Percentiles rank a stretch among this genome's conserved stretches.
Conservation (phyloP, 2,113 vertebrate species). For the Podarcis cretensis region DNA sequence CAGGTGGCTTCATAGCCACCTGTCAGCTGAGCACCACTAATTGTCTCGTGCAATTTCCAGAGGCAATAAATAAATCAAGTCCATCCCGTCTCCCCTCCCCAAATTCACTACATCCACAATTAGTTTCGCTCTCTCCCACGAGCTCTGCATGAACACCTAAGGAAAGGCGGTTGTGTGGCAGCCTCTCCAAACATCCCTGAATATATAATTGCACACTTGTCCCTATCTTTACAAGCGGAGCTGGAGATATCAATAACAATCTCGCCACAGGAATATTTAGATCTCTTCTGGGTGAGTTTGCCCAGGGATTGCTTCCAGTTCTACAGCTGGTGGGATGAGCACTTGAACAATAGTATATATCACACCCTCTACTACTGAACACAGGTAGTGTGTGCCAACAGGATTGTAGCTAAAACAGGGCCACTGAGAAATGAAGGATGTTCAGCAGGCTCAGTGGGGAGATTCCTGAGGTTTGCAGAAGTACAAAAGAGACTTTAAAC, state of each 20-base stretch:
- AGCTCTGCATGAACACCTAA: conserved; percentile 52
- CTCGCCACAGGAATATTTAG: conserved; percentile 33
- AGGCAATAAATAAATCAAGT: conserved; percentile 41
- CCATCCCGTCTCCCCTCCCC: neutral
- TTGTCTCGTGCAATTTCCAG: conserved; percentile 39
- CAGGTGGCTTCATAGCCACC: conserved; percentile 39
- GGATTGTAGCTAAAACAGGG: neutral
- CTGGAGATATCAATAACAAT: conserved; percentile 51
- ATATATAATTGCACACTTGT: conserved; percentile 53
- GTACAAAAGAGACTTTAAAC: no score
- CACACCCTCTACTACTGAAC: neutral
- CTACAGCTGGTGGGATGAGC: neutral
- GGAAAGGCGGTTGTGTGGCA: conserved; percentile 58
- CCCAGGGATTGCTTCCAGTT: neutral
- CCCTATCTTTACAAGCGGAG: conserved; percentile 60
- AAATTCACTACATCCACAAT: conserved; percentile 32
- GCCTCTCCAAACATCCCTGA: conserved; percentile 53
- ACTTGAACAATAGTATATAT: neutral
- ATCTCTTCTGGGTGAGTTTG: conserved; percentile 19
- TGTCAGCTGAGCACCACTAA: conserved; percentile 36
- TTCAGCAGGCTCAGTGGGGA: no score
- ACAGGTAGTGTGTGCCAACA: neutral
- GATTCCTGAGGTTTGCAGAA: no score
- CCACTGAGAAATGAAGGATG: neutral
- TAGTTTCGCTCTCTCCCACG: conserved; percentile 48